Evolutionary conservation across 2,888 invertebrate genomes (phyloP).

Genomic region (Achlya flavicornis): DNA sequence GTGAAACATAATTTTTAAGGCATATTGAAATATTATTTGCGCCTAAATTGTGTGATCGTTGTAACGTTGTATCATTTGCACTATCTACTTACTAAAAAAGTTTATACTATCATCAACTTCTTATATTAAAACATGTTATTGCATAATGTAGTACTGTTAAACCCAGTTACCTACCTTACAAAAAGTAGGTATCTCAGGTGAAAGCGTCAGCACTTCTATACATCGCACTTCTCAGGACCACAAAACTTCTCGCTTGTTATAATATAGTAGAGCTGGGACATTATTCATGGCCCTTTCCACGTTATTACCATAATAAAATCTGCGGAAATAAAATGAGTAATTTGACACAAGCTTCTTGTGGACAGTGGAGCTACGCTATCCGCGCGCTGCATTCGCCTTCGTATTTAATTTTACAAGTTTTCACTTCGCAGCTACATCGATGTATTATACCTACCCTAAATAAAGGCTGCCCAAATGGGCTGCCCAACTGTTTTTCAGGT

Average conservation of each 20-base stretch:
- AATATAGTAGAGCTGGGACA: constrained; percentile 39
- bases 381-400: constrained; percentile 46
- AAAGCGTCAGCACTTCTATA: constrained; percentile 17
- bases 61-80: too few species aligned
- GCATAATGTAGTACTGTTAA: too few species aligned
- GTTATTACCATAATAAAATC: constrained; percentile 75
- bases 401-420: constrained; percentile 34
- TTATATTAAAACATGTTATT: too few species aligned
- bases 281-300: constrained; percentile 61
- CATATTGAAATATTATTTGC: too few species aligned
- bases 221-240: background rate
- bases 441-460: too few species aligned
- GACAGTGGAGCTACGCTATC: constrained; percentile 52
- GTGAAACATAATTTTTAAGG: background rate
- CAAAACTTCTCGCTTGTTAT: constrained; percentile 31
- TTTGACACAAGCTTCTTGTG: constrained; percentile 67
- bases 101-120: too few species aligned
- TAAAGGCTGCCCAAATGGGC: too few species aligned
- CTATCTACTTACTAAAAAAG: too few species aligned
- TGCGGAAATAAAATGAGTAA: constrained; percentile 71
- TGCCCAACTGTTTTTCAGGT: background rate
- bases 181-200: constrained; percentile 13
- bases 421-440: background rate
- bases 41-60: too few species aligned
- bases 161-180: constrained; percentile 16